Percentiles rank a stretch among this genome's conserved stretches.
Evolutionary conservation across 92 coral and sea anemone species (phyloP).

Genomic region (Parazoanthus atlanticus): DNA sequence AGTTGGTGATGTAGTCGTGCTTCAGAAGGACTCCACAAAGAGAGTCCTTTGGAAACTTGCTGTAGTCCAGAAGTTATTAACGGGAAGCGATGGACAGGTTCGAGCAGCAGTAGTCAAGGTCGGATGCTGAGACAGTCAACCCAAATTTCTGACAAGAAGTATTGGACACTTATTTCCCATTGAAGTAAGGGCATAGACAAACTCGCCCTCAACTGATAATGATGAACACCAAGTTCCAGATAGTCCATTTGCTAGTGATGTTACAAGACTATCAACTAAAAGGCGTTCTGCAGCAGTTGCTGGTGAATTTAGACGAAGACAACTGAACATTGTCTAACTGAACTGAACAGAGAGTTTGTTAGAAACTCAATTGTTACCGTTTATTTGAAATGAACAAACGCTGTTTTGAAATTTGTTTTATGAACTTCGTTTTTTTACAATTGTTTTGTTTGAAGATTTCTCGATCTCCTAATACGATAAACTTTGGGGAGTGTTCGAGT

Average conservation of each 20-base stretch:
- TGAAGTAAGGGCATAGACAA: constrained; percentile 19
- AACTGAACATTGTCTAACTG: constrained; percentile 2
- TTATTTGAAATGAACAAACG: not conserved
- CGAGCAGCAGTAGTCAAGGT: constrained; percentile 58
- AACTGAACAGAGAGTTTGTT: constrained; percentile 2
- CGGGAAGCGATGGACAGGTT: constrained; percentile 46
- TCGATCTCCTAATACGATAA: not conserved
- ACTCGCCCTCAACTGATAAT: not conserved
- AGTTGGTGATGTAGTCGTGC: constrained; percentile 55
- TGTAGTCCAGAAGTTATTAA: constrained; percentile 43
- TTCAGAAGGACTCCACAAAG: constrained; percentile 43
- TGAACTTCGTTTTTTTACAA: not conserved
- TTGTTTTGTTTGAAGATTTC: not conserved
- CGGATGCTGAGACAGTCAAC: constrained; percentile 16
- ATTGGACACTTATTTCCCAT: constrained; percentile 43
- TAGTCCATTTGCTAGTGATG: not conserved
- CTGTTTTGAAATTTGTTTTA: not conserved
- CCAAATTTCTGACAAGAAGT: constrained; percentile 43
- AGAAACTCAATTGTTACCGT: not conserved
- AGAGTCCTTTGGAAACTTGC: constrained; percentile 62
- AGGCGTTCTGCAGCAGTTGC: constrained; percentile 7
- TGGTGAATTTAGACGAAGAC: constrained; percentile 6
- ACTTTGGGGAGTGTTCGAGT: not conserved
- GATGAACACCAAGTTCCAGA: not conserved
- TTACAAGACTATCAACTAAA: not conserved